Percentiles rank a stretch among this genome's conserved stretches.
These are phyloP conservation scores for Neoarius graeffei DNA, from an alignment of 2,113 vertebrate genomes.

Conservation along the genomic window DNA sequence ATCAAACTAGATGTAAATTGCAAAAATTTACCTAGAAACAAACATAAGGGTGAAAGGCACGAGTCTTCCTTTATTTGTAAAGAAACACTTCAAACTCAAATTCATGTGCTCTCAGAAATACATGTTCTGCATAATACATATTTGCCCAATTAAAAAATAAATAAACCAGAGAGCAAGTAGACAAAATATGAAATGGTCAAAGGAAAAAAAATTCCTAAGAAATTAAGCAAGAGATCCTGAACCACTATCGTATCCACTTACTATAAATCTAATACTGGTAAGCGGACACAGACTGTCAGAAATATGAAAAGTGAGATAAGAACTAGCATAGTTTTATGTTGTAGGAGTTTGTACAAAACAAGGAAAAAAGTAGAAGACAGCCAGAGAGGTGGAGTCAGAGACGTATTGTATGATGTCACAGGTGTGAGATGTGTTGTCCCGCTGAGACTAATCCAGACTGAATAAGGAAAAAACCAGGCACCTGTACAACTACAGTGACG, in stretches of 20 bases:
- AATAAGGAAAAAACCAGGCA: constrained; percentile 70
- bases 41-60: background rate
- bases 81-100: background rate
- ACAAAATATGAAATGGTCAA: background rate
- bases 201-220: constrained; percentile 54
- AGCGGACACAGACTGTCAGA: background rate
- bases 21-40: background rate
- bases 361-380: constrained; percentile 22
- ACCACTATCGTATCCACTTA: constrained; percentile 62
- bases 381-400: constrained; percentile 61
- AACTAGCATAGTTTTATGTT: too few species aligned
- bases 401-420: constrained; percentile 70
- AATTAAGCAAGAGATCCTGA: constrained; percentile 57
- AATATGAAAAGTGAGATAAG: background rate
- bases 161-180: constrained; percentile 8
- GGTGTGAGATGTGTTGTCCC: constrained; percentile 73
- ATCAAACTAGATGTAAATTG: constrained; percentile 39
- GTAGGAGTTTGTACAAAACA: background rate
- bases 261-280: background rate
- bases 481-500: constrained; percentile 44
- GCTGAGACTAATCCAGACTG: constrained; percentile 74
- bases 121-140: background rate
- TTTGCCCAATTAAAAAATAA: background rate
- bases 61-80: background rate
- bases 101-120: background rate